Base-by-base conservation (phyloP, 2,113 vertebrate species). In the Nothobranchius kuhntae region DNA sequence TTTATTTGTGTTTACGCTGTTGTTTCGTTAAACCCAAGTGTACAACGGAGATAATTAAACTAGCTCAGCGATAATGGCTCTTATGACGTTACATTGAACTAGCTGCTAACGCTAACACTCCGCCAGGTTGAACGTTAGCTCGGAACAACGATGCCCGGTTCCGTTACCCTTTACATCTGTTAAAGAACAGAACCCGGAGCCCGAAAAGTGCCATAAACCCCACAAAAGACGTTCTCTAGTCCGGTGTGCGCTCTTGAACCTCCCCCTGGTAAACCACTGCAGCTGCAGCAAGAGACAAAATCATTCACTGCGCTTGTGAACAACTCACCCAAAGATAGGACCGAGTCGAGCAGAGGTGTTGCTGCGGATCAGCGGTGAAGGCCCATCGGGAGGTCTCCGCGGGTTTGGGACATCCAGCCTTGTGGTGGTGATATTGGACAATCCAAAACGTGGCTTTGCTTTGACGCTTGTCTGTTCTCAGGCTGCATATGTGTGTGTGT, bases 281-380 rank as follows among this genome's bases (percentile, higher is more conserved):
- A 48, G 65, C 80, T 71, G 48, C 61, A 84, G 42, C 65, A 68
- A 38, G 63, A 74, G 77, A 86, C 71, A 79, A 75, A 73, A 86
- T 9, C 79, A 80, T 57, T 44, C 66, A 55, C 67, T 71, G 76
- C 60, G 57, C 64, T 68, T 30, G 53, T 10, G 78, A 70, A 17
- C 50, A 86, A 90, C 88, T 90, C 85, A 89, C 90, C 87, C 75
- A 42, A 64, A 75, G 83, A 69, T 80, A 2, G 66, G 58, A 71
- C n/a, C 24, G 30, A 52, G 72, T 82, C 70, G 84, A 77, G 52
- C 81, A 9, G 44, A 83, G 84, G 84, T 80, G 80, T 58, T 50
- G 69, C 65, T 68, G 65, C 17, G 48, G 59, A 66, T 75, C 36
- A 87, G 77, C 83, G 85, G 61, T 57, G 78, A 81, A 77, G 68